phyloP scores from a whole-genome alignment of 2,113 vertebrate species.

The Desmodus rotundus region DNA sequence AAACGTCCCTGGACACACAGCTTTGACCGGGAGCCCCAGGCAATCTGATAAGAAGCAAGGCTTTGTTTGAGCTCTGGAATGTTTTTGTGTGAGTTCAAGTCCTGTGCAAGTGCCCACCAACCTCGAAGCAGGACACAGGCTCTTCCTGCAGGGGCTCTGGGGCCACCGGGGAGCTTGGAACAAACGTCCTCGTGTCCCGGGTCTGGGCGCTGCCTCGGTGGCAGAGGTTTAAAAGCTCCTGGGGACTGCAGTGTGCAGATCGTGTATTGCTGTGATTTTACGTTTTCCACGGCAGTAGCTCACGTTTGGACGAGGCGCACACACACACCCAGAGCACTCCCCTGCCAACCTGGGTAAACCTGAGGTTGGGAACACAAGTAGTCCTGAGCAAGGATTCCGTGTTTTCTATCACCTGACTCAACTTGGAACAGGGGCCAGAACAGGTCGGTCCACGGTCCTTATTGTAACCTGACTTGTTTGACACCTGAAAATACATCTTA shows the following conservation, averaged over 20 bases:
- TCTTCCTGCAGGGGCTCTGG: neutral
- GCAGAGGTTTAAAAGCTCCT: neutral
- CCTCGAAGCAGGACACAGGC: neutral
- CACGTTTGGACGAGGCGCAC: neutral
- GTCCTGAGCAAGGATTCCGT: neutral
- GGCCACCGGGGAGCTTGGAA: neutral
- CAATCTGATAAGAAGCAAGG: neutral
- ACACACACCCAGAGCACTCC: neutral
- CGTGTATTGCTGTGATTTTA: neutral
- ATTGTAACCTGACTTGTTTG: neutral
- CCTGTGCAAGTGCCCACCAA: too few relatives aligned
- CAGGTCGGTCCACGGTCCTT: neutral
- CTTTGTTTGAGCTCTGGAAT: neutral
- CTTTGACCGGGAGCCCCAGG: neutral
- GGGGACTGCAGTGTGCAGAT: neutral
- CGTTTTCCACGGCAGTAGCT: neutral
- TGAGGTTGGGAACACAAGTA: neutral
- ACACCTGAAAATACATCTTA: neutral
- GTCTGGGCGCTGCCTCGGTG: neutral
- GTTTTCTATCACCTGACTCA: neutral
- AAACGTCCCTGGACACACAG: neutral
- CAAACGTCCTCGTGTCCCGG: accelerated
- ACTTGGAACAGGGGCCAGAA: neutral
- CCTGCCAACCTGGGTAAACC: neutral
- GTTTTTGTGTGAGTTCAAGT: neutral